These are phyloP conservation scores for Hippocampus barbouri DNA, from an alignment of 2,113 vertebrate genomes.

Conservation along the genomic window DNA sequence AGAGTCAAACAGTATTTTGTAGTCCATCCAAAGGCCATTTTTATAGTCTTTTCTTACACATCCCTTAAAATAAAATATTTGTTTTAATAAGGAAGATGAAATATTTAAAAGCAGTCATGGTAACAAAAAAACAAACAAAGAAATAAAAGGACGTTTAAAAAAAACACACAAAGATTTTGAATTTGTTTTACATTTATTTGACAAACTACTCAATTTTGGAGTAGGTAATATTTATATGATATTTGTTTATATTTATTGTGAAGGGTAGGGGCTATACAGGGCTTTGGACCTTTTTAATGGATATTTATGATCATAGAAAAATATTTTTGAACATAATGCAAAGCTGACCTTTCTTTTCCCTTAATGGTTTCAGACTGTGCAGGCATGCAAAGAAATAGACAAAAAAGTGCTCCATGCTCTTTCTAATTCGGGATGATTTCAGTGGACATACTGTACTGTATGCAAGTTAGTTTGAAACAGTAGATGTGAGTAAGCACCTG, in stretches of 20 bases:
- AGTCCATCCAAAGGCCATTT: background rate
- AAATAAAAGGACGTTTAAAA: background rate
- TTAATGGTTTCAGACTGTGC: background rate
- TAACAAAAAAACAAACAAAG: background rate
- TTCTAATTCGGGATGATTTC: background rate
- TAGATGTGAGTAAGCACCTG: background rate
- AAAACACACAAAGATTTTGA: background rate
- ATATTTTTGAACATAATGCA: background rate
- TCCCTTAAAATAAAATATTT: background rate
- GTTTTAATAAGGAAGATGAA: background rate
- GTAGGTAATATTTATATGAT: background rate
- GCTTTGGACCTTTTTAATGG: background rate
- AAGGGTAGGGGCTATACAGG: background rate
- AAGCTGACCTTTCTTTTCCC: background rate
- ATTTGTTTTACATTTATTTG: conserved; percentile 2
- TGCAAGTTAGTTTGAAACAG: background rate
- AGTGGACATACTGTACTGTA: background rate
- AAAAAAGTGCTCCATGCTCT: background rate
- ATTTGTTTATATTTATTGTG: background rate
- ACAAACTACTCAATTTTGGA: background rate
- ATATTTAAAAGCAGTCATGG: background rate
- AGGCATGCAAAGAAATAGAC: background rate
- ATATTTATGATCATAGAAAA: background rate
- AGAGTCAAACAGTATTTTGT: too few species aligned
- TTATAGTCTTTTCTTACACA: background rate